phyloP scores from a whole-genome alignment of 2,797 vertebrate species.

The Monodelphis domestica region DNA sequence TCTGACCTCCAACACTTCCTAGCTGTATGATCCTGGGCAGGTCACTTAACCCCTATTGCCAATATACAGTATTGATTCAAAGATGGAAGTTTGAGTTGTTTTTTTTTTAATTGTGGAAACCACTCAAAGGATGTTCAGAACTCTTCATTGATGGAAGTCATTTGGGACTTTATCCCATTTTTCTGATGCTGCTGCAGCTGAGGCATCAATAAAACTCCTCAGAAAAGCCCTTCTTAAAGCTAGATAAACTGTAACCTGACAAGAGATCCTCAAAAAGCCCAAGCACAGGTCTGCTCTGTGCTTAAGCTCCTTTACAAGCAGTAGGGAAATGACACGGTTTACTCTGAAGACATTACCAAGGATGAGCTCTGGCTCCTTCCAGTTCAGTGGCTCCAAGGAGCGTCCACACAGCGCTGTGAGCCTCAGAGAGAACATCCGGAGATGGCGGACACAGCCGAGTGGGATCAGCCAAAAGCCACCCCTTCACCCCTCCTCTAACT shows the following conservation, averaged over 20 bases:
- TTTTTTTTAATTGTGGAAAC: too few relatives aligned
- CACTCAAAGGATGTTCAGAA: not conserved
- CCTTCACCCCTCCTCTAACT: not conserved
- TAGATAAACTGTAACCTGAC: not conserved
- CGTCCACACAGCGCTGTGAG: not conserved
- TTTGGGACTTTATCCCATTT: not conserved
- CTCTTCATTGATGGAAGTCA: not conserved
- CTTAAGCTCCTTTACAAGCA: not conserved
- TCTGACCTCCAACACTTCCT: too few relatives aligned
- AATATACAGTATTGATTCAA: too few relatives aligned
- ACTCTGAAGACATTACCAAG: not conserved
- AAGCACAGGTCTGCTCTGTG: not conserved
- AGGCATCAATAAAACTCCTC: not conserved
- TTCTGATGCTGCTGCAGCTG: not conserved
- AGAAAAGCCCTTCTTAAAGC: not conserved
- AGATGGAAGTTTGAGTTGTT: too few relatives aligned
- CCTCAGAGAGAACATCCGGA: not conserved
- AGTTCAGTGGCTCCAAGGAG: not conserved
- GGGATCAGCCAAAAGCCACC: not conserved
- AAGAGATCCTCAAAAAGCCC: not conserved
- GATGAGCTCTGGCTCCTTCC: not conserved
- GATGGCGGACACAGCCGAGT: not conserved
- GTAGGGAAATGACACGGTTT: not conserved
- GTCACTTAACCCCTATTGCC: too few relatives aligned
- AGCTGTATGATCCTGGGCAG: too few relatives aligned